Conservation (phyloP, 1,140 invertebrate species). For the Ips typographus region DNA sequence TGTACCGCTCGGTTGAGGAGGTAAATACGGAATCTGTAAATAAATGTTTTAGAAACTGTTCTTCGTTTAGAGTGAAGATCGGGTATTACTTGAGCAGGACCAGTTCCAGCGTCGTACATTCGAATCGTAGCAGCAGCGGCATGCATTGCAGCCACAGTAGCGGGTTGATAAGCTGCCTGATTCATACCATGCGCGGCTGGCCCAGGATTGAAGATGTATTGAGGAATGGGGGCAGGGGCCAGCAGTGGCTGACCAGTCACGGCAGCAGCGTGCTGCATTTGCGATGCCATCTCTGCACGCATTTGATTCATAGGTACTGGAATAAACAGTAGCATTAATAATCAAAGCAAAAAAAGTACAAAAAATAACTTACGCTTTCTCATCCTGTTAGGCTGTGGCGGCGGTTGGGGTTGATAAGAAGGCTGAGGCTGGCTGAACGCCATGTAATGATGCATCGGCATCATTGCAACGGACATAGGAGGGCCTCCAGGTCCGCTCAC, state of each 20-base stretch:
- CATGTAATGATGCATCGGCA: slow-evolving; percentile 43
- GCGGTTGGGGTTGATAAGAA: slow-evolving; percentile 47
- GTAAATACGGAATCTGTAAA: slow-evolving; percentile 62
- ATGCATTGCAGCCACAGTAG: slow-evolving; percentile 26
- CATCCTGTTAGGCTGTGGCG: slow-evolving; percentile 48
- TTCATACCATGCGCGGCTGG: slow-evolving; percentile 61
- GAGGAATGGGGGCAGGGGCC: slow-evolving; percentile 70
- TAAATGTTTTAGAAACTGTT: no score
- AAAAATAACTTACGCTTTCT: slow-evolving; percentile 44
- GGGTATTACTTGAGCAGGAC: neutral
- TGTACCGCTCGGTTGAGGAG: slow-evolving; percentile 63
- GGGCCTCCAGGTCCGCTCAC: slow-evolving; percentile 47
- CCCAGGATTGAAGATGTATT: slow-evolving; percentile 56
- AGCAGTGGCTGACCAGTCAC: slow-evolving; percentile 83
- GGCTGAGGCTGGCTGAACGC: slow-evolving; percentile 44
- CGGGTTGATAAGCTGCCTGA: slow-evolving; percentile 34
- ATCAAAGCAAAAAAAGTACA: neutral
- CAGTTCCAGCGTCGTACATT: slow-evolving; percentile 37
- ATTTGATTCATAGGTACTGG: slow-evolving; percentile 62
- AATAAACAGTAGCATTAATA: slow-evolving; percentile 35
- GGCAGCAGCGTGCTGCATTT: slow-evolving; percentile 71
- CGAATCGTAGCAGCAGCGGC: slow-evolving; percentile 29
- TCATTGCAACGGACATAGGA: slow-evolving; percentile 51
- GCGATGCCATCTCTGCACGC: slow-evolving; percentile 63
- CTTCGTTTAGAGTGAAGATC: neutral